Percentiles rank a stretch among this genome's conserved stretches.
These are phyloP conservation scores for Troides oblongomaculatus DNA, from an alignment of 2,888 invertebrate genomes.

Conservation along the genomic window DNA sequence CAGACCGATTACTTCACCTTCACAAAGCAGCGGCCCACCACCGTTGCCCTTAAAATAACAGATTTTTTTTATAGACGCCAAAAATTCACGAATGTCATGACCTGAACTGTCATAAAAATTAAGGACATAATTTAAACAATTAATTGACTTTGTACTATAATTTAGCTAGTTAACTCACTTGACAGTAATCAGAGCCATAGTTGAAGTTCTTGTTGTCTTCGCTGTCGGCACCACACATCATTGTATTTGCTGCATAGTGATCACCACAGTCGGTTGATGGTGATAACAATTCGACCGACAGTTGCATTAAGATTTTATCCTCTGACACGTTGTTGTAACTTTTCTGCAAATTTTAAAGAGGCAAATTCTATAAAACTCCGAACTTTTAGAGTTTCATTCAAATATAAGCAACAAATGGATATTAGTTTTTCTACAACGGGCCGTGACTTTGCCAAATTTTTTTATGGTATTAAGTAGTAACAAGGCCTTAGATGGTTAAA, in stretches of 20 bases:
- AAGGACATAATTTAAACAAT: neutral
- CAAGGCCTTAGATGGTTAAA: neutral
- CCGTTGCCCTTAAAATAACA: slow-evolving; percentile 54
- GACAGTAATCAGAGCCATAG: slow-evolving; percentile 52
- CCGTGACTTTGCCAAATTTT: no score
- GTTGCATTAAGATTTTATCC: slow-evolving; percentile 49
- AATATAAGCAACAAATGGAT: neutral
- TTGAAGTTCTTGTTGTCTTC: slow-evolving; percentile 44
- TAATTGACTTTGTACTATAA: neutral
- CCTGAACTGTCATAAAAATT: neutral
- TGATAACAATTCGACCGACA: slow-evolving; percentile 51
- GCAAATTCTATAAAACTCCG: neutral
- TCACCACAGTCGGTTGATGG: slow-evolving; percentile 50
- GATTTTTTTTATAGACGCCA: neutral
- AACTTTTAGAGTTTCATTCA: neutral
- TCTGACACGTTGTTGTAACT: slow-evolving; percentile 42
- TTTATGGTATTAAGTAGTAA: neutral
- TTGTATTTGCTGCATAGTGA: slow-evolving; percentile 49
- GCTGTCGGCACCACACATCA: slow-evolving; percentile 55
- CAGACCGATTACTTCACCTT: slow-evolving; percentile 53
- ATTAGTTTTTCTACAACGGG: neutral
- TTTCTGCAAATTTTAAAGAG: slow-evolving; percentile 12
- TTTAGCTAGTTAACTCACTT: slow-evolving; percentile 45
- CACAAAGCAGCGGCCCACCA: slow-evolving; percentile 68
- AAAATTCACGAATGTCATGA: neutral